Evolutionary conservation across 2,888 invertebrate genomes (phyloP).

Genomic region (Drosophila algonquin): DNA sequence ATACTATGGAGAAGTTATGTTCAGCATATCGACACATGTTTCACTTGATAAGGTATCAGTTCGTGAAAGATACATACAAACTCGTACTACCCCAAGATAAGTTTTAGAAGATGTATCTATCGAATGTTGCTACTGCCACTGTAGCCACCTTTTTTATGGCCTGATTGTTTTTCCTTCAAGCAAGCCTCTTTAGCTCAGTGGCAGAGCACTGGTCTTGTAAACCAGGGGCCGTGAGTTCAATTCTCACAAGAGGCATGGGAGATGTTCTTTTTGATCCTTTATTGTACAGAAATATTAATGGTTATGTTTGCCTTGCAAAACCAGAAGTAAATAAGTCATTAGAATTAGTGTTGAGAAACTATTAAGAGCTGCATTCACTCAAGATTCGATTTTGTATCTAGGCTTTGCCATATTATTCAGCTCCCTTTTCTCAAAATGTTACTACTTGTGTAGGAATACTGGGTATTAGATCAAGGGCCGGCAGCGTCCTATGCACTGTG

Average conservation of each 20-base stretch:
- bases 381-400: no score
- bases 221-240: conserved; percentile 96
- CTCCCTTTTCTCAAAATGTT: no score
- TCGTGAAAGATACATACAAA: neutral
- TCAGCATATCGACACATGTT: neutral
- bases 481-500: no score
- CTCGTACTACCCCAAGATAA: neutral
- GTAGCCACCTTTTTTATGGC: neutral
- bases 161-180: neutral
- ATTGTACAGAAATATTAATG: neutral
- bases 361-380: no score
- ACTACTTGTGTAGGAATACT: no score
- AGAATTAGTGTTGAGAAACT: no score
- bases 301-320: no score
- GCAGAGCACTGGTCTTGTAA: conserved; percentile 96
- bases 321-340: no score
- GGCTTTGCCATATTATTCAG: no score
- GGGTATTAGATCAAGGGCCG: no score
- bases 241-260: conserved; percentile 91
- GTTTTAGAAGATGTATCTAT: neutral
- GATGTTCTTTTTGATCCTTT: neutral
- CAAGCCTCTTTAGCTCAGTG: conserved; percentile 94
- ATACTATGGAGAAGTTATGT: neutral
- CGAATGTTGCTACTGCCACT: no score
- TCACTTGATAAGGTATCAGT: neutral